A percentile compares a stretch with the other conserved stretches of the same genome.
phyloP scores from a whole-genome alignment of 2,797 vertebrate genomes.

The Ctenosaura bakeri region DNA sequence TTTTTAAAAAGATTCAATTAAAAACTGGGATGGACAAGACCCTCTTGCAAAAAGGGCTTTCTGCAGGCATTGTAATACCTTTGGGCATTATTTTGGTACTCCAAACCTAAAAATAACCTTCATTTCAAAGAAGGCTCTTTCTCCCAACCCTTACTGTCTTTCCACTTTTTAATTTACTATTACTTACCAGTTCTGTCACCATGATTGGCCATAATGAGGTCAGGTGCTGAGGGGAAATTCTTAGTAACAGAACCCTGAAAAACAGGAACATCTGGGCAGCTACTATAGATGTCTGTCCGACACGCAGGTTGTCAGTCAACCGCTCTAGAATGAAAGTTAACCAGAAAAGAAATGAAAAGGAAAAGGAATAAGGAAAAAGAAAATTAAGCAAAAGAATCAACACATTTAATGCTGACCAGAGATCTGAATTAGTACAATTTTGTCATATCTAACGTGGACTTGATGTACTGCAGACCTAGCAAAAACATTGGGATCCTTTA shows the following conservation, averaged over 20 bases:
- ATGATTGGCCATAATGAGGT: slow-evolving; percentile 98
- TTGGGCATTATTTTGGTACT: background rate
- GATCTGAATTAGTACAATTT: background rate
- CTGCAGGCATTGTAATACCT: background rate
- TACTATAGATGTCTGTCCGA: slow-evolving; percentile 87
- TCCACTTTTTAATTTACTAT: background rate
- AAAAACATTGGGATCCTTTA: too few species aligned
- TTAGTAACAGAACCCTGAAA: slow-evolving; percentile 94
- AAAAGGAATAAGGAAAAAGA: too few species aligned
- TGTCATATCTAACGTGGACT: background rate
- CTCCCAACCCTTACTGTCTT: background rate
- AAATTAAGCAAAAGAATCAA: background rate
- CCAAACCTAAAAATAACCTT: background rate
- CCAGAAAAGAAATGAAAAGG: background rate
- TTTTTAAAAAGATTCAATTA: background rate
- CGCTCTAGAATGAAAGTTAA: slow-evolving; percentile 84
- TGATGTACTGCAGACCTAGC: background rate
- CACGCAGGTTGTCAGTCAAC: slow-evolving; percentile 92
- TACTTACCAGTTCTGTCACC: slow-evolving; percentile 95
- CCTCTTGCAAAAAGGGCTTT: background rate
- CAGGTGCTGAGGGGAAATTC: slow-evolving; percentile 95
- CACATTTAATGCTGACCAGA: background rate
- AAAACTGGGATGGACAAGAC: too few species aligned
- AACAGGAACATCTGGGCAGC: slow-evolving; percentile 96
- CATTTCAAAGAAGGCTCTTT: background rate